These are phyloP conservation scores for Mimumesa dahlbomi DNA, from an alignment of 2,888 invertebrate species.

Conservation along the genomic window DNA sequence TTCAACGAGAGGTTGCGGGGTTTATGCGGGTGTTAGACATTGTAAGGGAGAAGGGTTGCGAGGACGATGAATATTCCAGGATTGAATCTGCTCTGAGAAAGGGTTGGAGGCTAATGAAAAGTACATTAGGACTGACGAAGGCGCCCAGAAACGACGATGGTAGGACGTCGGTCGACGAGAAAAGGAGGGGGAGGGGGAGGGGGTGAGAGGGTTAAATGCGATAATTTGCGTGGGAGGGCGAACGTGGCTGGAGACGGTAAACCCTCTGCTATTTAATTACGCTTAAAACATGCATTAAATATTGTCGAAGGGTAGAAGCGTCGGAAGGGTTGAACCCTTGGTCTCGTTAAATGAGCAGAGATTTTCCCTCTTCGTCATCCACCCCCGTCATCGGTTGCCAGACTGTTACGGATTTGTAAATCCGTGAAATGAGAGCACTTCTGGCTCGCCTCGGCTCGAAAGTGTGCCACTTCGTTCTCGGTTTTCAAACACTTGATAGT, in stretches of 20 bases:
- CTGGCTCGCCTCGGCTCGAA: background rate
- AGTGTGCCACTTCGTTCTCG: constrained; percentile 4
- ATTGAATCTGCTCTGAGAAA: constrained; percentile 69
- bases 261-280: constrained; percentile 79
- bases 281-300: constrained; percentile 80
- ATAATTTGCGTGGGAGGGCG: constrained; percentile 79
- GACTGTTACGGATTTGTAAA: constrained; percentile 52
- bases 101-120: constrained; percentile 77
- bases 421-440: constrained; percentile 35
- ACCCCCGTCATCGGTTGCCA: constrained; percentile 31
- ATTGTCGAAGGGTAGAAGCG: constrained; percentile 76
- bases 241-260: constrained; percentile 67
- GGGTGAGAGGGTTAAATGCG: constrained; percentile 73
- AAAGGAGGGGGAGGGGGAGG: constrained; percentile 38
- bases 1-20: constrained; percentile 38
- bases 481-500: background rate
- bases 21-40: constrained; percentile 60
- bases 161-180: constrained; percentile 53
- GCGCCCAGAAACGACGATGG: constrained; percentile 42
- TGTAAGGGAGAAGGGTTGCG: constrained; percentile 70
- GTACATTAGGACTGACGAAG: constrained; percentile 74
- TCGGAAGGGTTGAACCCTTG: constrained; percentile 74
- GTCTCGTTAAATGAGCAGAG: constrained; percentile 72
- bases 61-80: constrained; percentile 77
- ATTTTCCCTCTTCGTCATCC: constrained; percentile 61